A percentile compares a stretch with the other conserved stretches of the same genome.
Evolutionary conservation across 1,140 invertebrate species (phyloP).

Genomic region (Drusus annulatus): DNA sequence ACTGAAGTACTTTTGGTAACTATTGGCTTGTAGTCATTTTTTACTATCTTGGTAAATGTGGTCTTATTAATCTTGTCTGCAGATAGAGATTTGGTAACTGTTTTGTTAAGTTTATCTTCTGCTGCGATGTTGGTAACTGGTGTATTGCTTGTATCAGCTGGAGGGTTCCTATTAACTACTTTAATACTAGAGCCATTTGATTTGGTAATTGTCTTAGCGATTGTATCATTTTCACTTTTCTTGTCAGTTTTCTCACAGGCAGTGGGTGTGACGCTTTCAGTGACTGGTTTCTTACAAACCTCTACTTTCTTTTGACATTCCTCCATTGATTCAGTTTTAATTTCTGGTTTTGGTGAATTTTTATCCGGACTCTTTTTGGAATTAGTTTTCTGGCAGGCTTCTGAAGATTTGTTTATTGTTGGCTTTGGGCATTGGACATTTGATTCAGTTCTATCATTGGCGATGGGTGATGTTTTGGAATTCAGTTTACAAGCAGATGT

Average conservation of each 20-base stretch:
- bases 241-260: background rate
- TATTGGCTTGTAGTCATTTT: background rate
- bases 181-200: slow-evolving; percentile 7
- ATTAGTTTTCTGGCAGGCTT: background rate
- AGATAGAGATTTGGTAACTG: slow-evolving; percentile 2
- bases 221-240: background rate
- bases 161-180: background rate
- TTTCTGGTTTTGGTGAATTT: slow-evolving; percentile 4
- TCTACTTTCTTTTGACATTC: slow-evolving; percentile 18
- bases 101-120: background rate
- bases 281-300: background rate
- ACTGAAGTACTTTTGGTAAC: slow-evolving; percentile 24
- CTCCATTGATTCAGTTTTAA: background rate
- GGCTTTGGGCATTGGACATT: background rate
- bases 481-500: slow-evolving; percentile 6
- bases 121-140: background rate
- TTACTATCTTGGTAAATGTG: background rate
- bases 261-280: background rate
- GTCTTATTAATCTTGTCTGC: slow-evolving; percentile 5
- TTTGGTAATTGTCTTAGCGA: slow-evolving; percentile 18
- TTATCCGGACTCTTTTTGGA: slow-evolving; percentile 29
- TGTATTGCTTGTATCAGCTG: background rate
- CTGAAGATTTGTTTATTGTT: background rate
- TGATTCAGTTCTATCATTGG: background rate
- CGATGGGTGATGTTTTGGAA: background rate